phyloP scores from a whole-genome alignment of 2,113 vertebrate genomes.

The Oryctolagus cuniculus region DNA sequence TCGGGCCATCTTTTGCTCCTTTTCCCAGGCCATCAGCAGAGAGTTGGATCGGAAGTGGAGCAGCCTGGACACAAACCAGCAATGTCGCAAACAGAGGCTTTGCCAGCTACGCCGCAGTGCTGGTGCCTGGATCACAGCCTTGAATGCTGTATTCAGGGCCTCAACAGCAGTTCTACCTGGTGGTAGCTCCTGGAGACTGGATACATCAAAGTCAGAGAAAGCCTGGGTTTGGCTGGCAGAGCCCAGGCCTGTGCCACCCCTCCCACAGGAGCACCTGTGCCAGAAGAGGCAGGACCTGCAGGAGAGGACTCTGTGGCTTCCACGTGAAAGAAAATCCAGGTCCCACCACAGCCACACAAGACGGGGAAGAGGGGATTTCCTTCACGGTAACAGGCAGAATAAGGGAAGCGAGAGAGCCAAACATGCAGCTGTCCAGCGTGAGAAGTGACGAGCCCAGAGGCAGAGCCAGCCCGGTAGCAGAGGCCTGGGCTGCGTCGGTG shows the following conservation, averaged over 20 bases:
- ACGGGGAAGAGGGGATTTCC: not conserved
- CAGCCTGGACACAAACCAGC: too few species aligned
- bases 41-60: too few species aligned
- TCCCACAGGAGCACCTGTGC: not conserved
- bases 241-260: not conserved
- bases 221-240: conserved; percentile 2
- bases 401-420: not conserved
- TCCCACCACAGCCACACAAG: not conserved
- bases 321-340: not conserved
- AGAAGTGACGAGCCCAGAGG: not conserved
- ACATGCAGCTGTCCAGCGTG: not conserved
- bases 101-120: too few species aligned
- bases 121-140: not conserved
- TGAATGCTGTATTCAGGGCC: not conserved
- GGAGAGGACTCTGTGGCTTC: not conserved
- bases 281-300: not conserved
- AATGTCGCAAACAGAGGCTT: too few species aligned
- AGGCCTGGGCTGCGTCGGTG: not conserved
- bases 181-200: not conserved
- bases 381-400: not conserved
- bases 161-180: not conserved
- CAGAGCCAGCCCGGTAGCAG: not conserved
- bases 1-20: too few species aligned
- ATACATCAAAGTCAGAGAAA: conserved; percentile 5
- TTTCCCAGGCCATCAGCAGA: too few species aligned